phyloP scores from a whole-genome alignment of 1,140 invertebrate genomes.

The Melanaphis sacchari region DNA sequence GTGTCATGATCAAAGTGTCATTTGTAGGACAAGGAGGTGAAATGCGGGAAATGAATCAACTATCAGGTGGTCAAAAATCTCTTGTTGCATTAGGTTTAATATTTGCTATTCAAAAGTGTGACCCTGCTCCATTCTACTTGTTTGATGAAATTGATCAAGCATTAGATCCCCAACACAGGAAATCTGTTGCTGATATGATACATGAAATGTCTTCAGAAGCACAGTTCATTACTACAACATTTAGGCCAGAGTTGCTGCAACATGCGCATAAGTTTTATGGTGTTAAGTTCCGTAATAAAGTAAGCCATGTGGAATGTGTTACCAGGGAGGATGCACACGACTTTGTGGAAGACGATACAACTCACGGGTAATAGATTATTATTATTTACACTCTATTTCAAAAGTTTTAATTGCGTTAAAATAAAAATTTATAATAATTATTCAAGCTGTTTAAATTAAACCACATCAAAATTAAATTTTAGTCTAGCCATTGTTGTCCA shows the following conservation, averaged over 20 bases:
- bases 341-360: slow-evolving; percentile 98
- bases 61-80: slow-evolving; percentile 98
- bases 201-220: slow-evolving; percentile 93
- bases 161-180: slow-evolving; percentile 94
- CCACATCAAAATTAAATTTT: background rate
- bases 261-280: slow-evolving; percentile 99
- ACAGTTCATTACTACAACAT: slow-evolving; percentile 99
- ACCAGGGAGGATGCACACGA: slow-evolving; percentile 93
- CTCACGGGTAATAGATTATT: slow-evolving; percentile 74
- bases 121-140: slow-evolving; percentile 98
- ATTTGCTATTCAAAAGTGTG: slow-evolving; percentile 99
- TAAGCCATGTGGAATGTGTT: slow-evolving; percentile 89
- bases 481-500: slow-evolving; percentile 16
- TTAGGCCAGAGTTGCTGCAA: slow-evolving; percentile 95
- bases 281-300: slow-evolving; percentile 98
- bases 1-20: slow-evolving; percentile 71
- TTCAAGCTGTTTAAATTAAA: background rate
- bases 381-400: background rate
- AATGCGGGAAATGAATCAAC: slow-evolving; percentile 99
- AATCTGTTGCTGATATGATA: slow-evolving; percentile 99
- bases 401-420: background rate
- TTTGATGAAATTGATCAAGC: slow-evolving; percentile 99
- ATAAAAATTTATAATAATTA: background rate
- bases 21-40: slow-evolving; percentile 81
- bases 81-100: slow-evolving; percentile 97